Percentiles rank a stretch among this genome's conserved stretches.
phyloP scores from a whole-genome alignment of 2,888 invertebrate genomes.

The Ichneumoninae sp. region DNA sequence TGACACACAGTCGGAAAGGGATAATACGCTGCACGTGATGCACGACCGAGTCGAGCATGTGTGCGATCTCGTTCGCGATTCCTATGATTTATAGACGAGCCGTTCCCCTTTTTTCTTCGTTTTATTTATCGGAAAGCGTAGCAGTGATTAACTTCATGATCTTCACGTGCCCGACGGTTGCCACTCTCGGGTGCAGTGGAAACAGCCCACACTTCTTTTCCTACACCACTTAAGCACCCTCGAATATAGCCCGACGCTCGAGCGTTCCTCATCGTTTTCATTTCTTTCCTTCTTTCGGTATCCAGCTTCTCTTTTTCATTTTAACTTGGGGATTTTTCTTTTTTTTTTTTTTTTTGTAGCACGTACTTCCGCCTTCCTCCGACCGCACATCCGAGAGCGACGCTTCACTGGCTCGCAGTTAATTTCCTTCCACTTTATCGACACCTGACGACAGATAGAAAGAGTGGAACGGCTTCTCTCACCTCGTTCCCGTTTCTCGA shows the following conservation, averaged over 20 bases:
- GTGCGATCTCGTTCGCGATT: conserved; percentile 32
- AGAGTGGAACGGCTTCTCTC: conserved; percentile 20
- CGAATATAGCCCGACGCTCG: conserved; percentile 22
- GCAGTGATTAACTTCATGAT: conserved; percentile 64
- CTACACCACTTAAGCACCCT: conserved; percentile 23
- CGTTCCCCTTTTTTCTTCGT: conserved; percentile 33
- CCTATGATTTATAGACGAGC: conserved; percentile 52
- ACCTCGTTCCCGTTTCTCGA: conserved; percentile 14
- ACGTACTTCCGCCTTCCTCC: conserved; percentile 18
- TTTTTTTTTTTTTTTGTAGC: neutral
- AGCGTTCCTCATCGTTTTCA: conserved; percentile 15
- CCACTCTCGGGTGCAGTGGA: neutral
- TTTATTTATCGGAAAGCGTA: conserved; percentile 38
- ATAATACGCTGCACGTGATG: conserved; percentile 36
- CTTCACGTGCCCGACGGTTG: conserved; percentile 20
- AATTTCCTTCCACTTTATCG: conserved; percentile 49
- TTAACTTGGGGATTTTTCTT: neutral
- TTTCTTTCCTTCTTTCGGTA: neutral
- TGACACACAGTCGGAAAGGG: conserved; percentile 46
- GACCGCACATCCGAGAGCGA: conserved; percentile 47
- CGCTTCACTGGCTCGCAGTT: conserved; percentile 32
- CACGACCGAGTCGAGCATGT: conserved; percentile 36
- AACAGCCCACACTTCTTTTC: neutral
- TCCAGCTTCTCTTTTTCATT: neutral
- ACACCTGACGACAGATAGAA: conserved; percentile 46